These are phyloP conservation scores for Drosophila burlai DNA, from an alignment of 1,140 invertebrate species.

Conservation along the genomic window DNA sequence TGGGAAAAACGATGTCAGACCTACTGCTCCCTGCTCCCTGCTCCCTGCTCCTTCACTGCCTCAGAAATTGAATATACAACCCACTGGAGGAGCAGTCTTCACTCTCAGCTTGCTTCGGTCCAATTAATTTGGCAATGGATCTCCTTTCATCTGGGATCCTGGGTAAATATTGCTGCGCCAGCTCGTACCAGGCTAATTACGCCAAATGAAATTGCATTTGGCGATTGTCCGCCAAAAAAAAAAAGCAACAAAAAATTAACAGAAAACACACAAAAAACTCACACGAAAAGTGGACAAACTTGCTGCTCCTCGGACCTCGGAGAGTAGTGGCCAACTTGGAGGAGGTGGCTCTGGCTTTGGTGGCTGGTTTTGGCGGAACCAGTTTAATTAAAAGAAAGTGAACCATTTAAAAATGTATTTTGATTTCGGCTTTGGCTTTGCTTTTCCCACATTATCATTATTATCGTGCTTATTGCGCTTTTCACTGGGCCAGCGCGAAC, in stretches of 20 bases:
- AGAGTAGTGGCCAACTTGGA: conserved; percentile 13
- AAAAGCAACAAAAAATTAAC: conserved; percentile 1
- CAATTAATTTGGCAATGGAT: conserved; percentile 23
- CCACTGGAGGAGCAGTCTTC: background rate
- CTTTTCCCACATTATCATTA: conserved; percentile 55
- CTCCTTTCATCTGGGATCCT: background rate
- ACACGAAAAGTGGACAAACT: conserved; percentile 54
- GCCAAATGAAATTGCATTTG: conserved; percentile 47
- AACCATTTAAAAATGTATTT: conserved; percentile 72
- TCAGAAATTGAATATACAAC: conserved; percentile 24
- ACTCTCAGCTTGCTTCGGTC: conserved; percentile 6
- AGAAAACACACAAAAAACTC: background rate
- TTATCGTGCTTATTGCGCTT: conserved; percentile 57
- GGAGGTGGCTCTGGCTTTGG: background rate
- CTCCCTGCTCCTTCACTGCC: background rate
- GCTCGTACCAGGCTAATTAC: conserved; percentile 33
- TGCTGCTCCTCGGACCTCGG: conserved; percentile 39
- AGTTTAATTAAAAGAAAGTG: conserved; percentile 82
- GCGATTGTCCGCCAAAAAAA: conserved; percentile 26
- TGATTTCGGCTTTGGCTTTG: conserved; percentile 35
- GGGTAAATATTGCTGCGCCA: conserved; percentile 5
- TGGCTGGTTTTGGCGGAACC: conserved; percentile 55
- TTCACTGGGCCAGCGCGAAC: conserved; percentile 34
- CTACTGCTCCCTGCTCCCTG: background rate
- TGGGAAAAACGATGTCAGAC: conserved; percentile 31